Evolutionary conservation across 2,113 vertebrate genomes (phyloP), one percentile per base, ranked within the genome.

Genomic region (Python bivittatus): DNA sequence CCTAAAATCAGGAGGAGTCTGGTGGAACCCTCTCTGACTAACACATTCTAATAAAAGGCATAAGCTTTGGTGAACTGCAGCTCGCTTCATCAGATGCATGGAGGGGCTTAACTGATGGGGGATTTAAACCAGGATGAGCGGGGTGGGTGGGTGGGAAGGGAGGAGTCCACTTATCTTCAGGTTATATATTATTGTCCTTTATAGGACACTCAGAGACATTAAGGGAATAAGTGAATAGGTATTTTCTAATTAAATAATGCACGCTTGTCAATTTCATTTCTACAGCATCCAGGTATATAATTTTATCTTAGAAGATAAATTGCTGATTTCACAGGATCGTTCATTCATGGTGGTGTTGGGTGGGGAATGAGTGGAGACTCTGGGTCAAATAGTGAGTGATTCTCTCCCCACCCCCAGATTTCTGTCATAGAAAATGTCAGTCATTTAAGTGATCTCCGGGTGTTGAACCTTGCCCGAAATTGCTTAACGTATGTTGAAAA

Each of bases 401-500:
- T 38, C 33, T 72, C 48, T n/a, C 6, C n/a, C n/a, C 15, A 0
- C 0, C 68, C 1, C 61, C 96, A 99, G 99, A 99, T 99, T 94
- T 94, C 96, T 92, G 97, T 97, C 96, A 98, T 99, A 85, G 99
- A 99, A 97, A 99, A 99, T 92, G 89, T 99, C 12, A 96, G 96
- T 94, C 98, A 99, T 94, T 96, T 99, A 93, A 96, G 96, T 42
- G 97, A 98, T 89, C 97, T 99, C 91, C 97, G 97, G 93, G 98
- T 99, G 91, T 96, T 99, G 96, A 99, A 99, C 97, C 98, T 99
- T 95, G 98, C 99, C 84, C 98, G 98, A 93, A 99, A 99, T 96
- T 94, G 95, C 84, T 98, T 99, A 91, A 97, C 96, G 60, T 97
- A 96, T 4, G 97, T 98, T 60, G 98, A 99, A 96, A 98, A 99